Base-by-base conservation (phyloP, 2,113 vertebrate genomes). In the Caloenas nicobarica region DNA sequence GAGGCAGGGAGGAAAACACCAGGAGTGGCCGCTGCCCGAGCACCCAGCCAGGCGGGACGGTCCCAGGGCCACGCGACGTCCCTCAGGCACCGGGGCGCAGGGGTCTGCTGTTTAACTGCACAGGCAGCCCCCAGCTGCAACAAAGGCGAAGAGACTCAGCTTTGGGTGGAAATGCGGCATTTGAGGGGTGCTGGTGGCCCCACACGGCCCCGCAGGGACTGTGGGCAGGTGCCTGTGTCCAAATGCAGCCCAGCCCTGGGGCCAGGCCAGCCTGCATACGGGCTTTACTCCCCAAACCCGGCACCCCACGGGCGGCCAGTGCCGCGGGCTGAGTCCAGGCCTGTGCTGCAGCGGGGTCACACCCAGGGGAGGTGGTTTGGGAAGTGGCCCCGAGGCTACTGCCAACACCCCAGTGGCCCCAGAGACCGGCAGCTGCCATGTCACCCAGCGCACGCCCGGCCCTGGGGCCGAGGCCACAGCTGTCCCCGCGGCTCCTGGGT, bases 1-100 rank as follows among this genome's bases (percentile, higher is more conserved):
- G 60, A 19, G 44, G 19, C 1, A 1, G 26, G 38, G 40, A 25
- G 23, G 29, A 22, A 17, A 11, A 15, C 0, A 0, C 8, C 6
- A 15, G 15, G 40, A 53, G 34, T 18, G 38, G 36, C 26, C 4
- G 4, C 53, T 38, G 46, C 46, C n/a, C 7, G 3, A 38, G 60
- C n/a, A 18, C n/a, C 38, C 1, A 5, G 24, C 9, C 61, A 40
- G 28, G 40, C 1, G 5, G 24, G 40, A 50, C 2, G 1, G 29
- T 10, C 48, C 54, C 1, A 4, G 62, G 36, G 36, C 14, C 1
- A 0, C 7, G 17, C 1, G 19, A 3, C 17, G 12, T n/a, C 46
- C n/a, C 48, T 28, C 16, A 33, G n/a, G 25, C 62, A n/a, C 17
- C 5, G 25, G 46, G 34, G 24, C 51, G 44, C 31, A 38, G 46